A percentile compares a stretch with the other conserved stretches of the same genome.
These are phyloP conservation scores for Ennomos fuscantarius DNA, from an alignment of 2,888 invertebrate genomes.

Conservation along the genomic window DNA sequence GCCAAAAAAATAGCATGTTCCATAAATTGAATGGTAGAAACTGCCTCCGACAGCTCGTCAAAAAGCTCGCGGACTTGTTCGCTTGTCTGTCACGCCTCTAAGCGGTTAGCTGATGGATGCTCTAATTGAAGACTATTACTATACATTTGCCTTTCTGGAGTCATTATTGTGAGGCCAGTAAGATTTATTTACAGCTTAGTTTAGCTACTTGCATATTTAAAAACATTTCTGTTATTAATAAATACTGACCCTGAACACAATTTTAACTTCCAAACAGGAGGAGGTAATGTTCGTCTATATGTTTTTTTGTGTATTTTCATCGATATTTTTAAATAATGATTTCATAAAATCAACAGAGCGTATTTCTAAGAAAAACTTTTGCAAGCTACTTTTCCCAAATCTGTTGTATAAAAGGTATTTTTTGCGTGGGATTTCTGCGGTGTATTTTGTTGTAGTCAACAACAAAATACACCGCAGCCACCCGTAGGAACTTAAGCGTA, in stretches of 20 bases:
- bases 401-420: no score
- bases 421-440: no score
- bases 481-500: slow-evolving; percentile 39
- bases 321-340: no score
- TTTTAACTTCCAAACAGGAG: slow-evolving; percentile 12
- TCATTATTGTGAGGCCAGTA: slow-evolving; percentile 6
- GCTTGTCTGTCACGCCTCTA: slow-evolving; percentile 1
- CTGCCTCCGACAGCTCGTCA: background rate
- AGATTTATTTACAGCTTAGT: slow-evolving; percentile 6
- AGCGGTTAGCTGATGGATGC: slow-evolving; percentile 24
- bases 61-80: slow-evolving; percentile 3
- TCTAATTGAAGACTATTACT: slow-evolving; percentile 17
- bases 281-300: no score
- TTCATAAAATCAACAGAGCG: no score
- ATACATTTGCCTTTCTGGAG: slow-evolving; percentile 12
- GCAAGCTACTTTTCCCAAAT: no score
- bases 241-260: background rate
- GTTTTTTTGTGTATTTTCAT: no score
- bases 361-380: no score
- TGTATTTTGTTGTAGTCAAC: no score
- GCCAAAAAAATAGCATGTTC: no score
- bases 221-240: background rate
- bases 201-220: background rate
- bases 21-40: no score
- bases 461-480: slow-evolving; percentile 54